Evolutionary conservation across 2,113 vertebrate genomes (phyloP).

Genomic region (Corapipo altera): DNA sequence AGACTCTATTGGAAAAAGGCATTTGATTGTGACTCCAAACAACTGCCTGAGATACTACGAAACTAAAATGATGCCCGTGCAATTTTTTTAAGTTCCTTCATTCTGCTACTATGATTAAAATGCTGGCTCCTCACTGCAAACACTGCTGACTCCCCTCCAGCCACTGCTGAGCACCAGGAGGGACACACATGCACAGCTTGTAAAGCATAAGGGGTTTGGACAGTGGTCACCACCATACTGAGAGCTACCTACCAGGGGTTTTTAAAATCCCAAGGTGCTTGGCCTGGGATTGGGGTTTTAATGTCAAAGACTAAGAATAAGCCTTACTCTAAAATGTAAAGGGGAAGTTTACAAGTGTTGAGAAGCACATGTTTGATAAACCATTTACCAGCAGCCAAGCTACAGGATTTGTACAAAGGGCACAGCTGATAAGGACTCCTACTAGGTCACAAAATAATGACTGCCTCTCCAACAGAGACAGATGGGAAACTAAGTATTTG

Average conservation of each 20-base stretch:
- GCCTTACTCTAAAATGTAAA: background rate
- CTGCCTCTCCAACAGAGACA: background rate
- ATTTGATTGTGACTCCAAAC: background rate
- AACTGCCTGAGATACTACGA: background rate
- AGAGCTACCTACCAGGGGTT: background rate
- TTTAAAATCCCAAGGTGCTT: background rate
- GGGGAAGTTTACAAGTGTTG: background rate
- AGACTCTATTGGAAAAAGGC: background rate
- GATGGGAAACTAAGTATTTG: background rate
- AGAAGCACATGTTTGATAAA: background rate
- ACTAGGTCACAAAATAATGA: background rate
- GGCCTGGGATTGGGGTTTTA: background rate
- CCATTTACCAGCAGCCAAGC: background rate
- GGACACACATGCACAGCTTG: background rate
- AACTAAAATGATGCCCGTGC: fast-evolving
- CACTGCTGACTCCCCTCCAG: background rate
- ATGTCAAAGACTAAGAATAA: background rate
- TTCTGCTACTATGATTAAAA: background rate
- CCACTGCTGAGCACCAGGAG: background rate
- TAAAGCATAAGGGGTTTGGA: background rate
- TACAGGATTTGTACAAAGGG: background rate
- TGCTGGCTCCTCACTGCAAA: background rate
- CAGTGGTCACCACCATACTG: background rate
- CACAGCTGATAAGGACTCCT: background rate
- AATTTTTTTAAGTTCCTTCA: background rate